A percentile compares a stretch with the other conserved stretches of the same genome.
Evolutionary conservation across 2,888 invertebrate genomes (phyloP).

Genomic region (Sepiola atlantica): DNA sequence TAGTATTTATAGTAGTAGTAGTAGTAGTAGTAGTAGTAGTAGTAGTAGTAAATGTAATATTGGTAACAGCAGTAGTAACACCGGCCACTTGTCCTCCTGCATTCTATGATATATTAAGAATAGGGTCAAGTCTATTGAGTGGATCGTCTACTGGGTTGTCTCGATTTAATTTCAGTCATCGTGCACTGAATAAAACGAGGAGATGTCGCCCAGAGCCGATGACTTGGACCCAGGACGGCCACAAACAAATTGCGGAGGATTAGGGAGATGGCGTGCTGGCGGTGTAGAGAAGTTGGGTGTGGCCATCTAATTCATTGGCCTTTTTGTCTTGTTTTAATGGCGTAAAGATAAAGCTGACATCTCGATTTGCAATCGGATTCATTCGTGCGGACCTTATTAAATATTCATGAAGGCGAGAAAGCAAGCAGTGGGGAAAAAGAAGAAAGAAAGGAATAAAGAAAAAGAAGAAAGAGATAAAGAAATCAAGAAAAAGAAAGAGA

Average conservation of each 20-base stretch:
- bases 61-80: too few species aligned
- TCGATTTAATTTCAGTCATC: not conserved
- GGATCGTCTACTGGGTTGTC: too few species aligned
- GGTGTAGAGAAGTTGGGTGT: not conserved
- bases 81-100: too few species aligned
- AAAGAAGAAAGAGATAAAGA: too few species aligned
- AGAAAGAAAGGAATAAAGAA: not conserved
- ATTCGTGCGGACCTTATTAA: not conserved
- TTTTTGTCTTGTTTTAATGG: not conserved
- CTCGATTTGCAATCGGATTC: not conserved
- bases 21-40: too few species aligned
- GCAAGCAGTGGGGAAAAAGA: not conserved
- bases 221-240: not conserved
- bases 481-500: not conserved
- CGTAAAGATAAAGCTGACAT: not conserved
- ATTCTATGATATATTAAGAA: not conserved
- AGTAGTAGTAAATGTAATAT: too few species aligned
- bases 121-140: not conserved
- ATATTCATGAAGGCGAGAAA: not conserved
- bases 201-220: not conserved
- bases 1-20: too few species aligned
- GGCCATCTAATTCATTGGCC: not conserved
- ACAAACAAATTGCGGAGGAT: not conserved
- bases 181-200: not conserved
- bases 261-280: not conserved